Evolutionary conservation across 2,797 vertebrate genomes (phyloP), one percentile per base, ranked within the genome.

Genomic region (Pangasius krempfi): DNA sequence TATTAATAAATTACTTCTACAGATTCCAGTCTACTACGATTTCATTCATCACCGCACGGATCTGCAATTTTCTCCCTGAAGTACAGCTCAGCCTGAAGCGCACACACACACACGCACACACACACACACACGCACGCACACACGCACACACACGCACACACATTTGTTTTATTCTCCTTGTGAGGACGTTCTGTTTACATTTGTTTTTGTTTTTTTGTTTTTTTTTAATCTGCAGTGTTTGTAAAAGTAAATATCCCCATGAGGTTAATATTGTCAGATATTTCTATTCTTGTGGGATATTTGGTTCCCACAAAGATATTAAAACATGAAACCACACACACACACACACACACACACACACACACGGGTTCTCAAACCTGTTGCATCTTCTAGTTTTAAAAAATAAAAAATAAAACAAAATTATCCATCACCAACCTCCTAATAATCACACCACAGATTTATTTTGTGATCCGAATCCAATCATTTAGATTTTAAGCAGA

Each of bases 81-180:
- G 54, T 62, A 83, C 54, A 83, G 56, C 68, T 84, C 80, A 54
- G 58, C 25, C 62, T 75, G 84, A 33, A 85, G 52, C 30, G 27
- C 75, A 27, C 54, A 54, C 58, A 79, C 70, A 60, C 50, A 33
- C n/a, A 78, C 68, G 80, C 58, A 78, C 22, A 27, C 60, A 1
- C 22, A 7, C 60, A 8, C 60, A 27, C 60, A 27, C 60, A 27
- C 60, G 8, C 60, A 25, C 62, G 9, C 62, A 12, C 27, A 13
- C 62, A n/a, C 47, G 54, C 73, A 56, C 79, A 60, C 37, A 64
- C 68, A 37, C 68, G 8, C 6, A 37, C 33, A 62, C 22, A 27
- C 60, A 6, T 7, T 14, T 4, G 2, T 33, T 12, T 33, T 33
- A 30, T 4, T 33, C n/a, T 33, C n/a, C 66, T 68, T 68, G 30